phyloP scores from a whole-genome alignment of 1,140 invertebrate genomes.

The Zeugodacus cucurbitae region DNA sequence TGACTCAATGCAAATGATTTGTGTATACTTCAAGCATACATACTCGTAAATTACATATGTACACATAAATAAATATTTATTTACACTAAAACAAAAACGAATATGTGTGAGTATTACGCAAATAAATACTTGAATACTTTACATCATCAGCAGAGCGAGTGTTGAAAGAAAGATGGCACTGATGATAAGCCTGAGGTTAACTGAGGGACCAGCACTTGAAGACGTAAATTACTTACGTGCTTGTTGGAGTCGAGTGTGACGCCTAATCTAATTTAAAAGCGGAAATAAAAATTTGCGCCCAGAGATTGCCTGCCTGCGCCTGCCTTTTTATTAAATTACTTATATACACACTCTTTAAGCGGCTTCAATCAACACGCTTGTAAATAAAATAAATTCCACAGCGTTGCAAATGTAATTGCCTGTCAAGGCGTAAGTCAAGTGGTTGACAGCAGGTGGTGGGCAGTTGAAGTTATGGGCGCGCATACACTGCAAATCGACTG shows the following conservation, averaged over 20 bases:
- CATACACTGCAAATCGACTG: no score
- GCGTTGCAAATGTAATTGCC: neutral
- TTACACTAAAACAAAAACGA: neutral
- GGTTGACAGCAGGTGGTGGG: neutral
- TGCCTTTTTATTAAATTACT: constrained; percentile 14
- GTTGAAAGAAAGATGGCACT: neutral
- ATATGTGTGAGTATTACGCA: neutral
- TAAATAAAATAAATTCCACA: neutral
- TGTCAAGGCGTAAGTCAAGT: neutral
- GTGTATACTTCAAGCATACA: neutral
- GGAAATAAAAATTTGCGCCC: neutral
- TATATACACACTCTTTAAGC: neutral
- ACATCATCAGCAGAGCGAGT: neutral
- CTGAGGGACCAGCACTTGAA: no score
- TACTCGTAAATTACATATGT: neutral
- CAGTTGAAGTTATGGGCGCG: no score
- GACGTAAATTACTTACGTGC: neutral
- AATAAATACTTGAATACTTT: neutral
- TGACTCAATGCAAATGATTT: constrained; percentile 34
- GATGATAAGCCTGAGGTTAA: neutral
- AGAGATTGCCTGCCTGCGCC: neutral
- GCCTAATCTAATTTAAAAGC: neutral
- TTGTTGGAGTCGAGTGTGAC: neutral
- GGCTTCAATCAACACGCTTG: neutral
- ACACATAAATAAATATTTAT: neutral